Evolutionary conservation across 2,797 vertebrate genomes (phyloP), one percentile per base, ranked within the genome.

Genomic region (Myiotriccus ornatus): DNA sequence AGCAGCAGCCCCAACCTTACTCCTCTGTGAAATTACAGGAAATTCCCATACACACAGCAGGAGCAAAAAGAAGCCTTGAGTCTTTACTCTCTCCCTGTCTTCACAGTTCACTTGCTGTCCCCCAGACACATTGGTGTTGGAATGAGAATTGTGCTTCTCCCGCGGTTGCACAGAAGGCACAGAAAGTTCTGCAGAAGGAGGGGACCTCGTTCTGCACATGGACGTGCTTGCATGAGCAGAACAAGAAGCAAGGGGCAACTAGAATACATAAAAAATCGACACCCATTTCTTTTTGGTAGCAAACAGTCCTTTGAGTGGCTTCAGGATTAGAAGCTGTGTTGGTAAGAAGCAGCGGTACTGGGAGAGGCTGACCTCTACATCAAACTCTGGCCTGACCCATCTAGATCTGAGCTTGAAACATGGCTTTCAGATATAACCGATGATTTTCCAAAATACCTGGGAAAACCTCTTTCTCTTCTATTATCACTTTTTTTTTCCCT

Each of bases 201-300:
- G 12, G 7, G 12, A n/a, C 12, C 13, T 71, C 2, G 5, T 12
- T 37, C 39, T 34, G 32, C 41, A 59, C 0, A 0, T 1, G 2
- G 4, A 22, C 0, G 4, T 2, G 6, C 20, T 32, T n/a, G 30
- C 23, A 37, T 0, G 2, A 10, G 35, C 37, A 83, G 34, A 75
- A 59, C 22, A 84, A 62, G 30, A 69, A 84, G 20, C 6, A 82
- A 79, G 6, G 9, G 2, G 7, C 22, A 87, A 43, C 8, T 10
- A 49, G 25, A 73, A 44, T 0, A 3, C 85, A 56, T 11, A 4
- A 59, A 83, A 84, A 39, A 12, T 25, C 0, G 0, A 87, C n/a
- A 41, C 2, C 0, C 0, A 7, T 30, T 60, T 70, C 41, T 41
- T 47, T 49, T 24, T 46, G 21, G 37, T 32, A 56, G 34, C 13